Evolutionary conservation across 2,113 vertebrate genomes (phyloP).

Genomic region (Bubo bubo): DNA sequence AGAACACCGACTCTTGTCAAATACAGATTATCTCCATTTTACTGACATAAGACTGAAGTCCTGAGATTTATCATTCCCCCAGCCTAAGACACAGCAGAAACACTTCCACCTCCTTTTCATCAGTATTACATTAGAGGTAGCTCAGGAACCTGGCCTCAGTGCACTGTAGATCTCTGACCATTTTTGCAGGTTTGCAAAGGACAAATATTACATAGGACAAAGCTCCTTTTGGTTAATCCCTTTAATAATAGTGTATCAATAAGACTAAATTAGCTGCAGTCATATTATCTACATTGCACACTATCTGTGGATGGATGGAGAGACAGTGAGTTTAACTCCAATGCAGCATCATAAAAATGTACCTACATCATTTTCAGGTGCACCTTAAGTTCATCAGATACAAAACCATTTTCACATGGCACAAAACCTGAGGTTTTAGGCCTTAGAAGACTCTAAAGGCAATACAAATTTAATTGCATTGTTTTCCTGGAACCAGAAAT

Average conservation of each 20-base stretch:
- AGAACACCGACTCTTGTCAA: background rate
- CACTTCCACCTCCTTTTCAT: background rate
- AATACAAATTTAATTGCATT: background rate
- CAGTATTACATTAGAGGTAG: background rate
- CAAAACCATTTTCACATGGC: background rate
- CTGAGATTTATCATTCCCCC: background rate
- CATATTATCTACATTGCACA: background rate
- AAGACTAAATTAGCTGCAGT: background rate
- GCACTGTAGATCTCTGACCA: background rate
- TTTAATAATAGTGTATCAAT: background rate
- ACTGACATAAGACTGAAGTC: background rate
- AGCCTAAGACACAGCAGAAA: background rate
- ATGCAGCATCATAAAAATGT: background rate
- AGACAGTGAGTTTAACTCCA: background rate
- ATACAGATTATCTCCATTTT: background rate
- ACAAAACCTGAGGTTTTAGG: background rate
- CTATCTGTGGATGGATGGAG: background rate
- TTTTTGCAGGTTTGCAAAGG: background rate
- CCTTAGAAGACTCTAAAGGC: background rate
- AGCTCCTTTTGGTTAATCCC: background rate
- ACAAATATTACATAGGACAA: background rate
- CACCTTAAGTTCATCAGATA: background rate
- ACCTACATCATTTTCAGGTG: background rate
- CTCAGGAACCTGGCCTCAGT: background rate
- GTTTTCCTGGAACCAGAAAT: background rate